phyloP scores from a whole-genome alignment of 2,888 invertebrate species.

The Ennomos quercinarius region DNA sequence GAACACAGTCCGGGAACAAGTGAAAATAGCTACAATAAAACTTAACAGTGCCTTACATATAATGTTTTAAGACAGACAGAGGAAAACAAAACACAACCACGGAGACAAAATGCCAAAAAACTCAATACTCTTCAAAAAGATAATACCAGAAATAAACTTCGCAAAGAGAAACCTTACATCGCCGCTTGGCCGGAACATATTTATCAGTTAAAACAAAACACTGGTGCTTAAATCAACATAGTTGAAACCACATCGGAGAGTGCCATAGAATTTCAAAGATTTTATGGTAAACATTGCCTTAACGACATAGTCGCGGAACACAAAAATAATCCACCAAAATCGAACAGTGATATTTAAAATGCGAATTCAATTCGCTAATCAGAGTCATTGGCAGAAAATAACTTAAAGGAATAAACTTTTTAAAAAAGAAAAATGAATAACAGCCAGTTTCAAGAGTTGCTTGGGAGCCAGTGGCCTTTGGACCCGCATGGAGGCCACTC shows the following conservation, averaged over 20 bases:
- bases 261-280: conserved; percentile 72
- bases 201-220: conserved; percentile 69
- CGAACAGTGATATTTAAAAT: conserved; percentile 72
- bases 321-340: conserved; percentile 47
- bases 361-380: conserved; percentile 76
- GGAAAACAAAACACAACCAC: conserved; percentile 64
- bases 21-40: conserved; percentile 55
- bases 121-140: conserved; percentile 79
- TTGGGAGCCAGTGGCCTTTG: conserved; percentile 83
- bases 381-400: conserved; percentile 67
- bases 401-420: conserved; percentile 51
- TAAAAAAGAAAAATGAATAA: conserved; percentile 67
- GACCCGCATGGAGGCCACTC: conserved; percentile 80
- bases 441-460: conserved; percentile 79
- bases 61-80: conserved; percentile 70
- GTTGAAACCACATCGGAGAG: conserved; percentile 62
- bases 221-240: conserved; percentile 71
- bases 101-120: conserved; percentile 84
- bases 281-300: conserved; percentile 75
- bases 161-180: conserved; percentile 80
- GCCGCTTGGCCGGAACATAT: conserved; percentile 75
- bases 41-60: conserved; percentile 77
- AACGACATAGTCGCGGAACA: conserved; percentile 75
- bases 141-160: conserved; percentile 81
- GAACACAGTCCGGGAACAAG: conserved; percentile 69